Percentiles rank a stretch among this genome's conserved stretches.
These are phyloP conservation scores for Solea solea DNA, from an alignment of 2,113 vertebrate species.

Conservation along the genomic window DNA sequence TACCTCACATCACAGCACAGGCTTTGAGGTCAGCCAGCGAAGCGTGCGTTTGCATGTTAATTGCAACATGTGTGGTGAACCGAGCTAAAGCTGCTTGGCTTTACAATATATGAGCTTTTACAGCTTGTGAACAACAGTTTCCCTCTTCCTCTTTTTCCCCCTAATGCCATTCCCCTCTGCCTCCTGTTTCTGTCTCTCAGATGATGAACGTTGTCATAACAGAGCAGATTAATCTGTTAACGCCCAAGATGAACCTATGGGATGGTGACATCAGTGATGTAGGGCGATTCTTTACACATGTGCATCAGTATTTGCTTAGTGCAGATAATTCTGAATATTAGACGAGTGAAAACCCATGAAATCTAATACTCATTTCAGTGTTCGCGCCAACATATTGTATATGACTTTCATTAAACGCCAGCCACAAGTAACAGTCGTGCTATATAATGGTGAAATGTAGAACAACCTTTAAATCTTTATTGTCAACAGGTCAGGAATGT, in stretches of 20 bases:
- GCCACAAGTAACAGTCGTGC: not conserved
- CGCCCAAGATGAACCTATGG: conserved; percentile 61
- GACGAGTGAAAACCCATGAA: not conserved
- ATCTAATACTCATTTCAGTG: no score
- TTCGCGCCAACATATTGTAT: no score
- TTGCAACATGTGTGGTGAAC: conserved; percentile 69
- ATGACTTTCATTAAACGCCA: not conserved
- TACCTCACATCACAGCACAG: conserved; percentile 59
- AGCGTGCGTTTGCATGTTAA: conserved; percentile 69
- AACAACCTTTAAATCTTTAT: not conserved
- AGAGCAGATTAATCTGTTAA: conserved; percentile 62
- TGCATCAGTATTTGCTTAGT: conserved; percentile 9
- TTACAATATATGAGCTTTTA: conserved; percentile 60
- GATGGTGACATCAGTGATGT: conserved; percentile 68
- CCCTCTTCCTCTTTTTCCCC: conserved; percentile 31
- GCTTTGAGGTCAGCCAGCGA: conserved; percentile 64
- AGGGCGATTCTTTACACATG: conserved; percentile 36
- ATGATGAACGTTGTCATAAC: conserved; percentile 68
- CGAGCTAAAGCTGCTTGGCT: conserved; percentile 53
- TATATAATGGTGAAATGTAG: not conserved
- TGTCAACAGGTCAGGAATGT: not conserved
- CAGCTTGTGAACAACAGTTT: conserved; percentile 62
- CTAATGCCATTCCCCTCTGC: not conserved
- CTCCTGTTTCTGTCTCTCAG: conserved; percentile 25
- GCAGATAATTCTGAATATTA: conserved; percentile 19